Conservation (phyloP, 2,888 invertebrate species). For the Xanthorhoe designata region DNA sequence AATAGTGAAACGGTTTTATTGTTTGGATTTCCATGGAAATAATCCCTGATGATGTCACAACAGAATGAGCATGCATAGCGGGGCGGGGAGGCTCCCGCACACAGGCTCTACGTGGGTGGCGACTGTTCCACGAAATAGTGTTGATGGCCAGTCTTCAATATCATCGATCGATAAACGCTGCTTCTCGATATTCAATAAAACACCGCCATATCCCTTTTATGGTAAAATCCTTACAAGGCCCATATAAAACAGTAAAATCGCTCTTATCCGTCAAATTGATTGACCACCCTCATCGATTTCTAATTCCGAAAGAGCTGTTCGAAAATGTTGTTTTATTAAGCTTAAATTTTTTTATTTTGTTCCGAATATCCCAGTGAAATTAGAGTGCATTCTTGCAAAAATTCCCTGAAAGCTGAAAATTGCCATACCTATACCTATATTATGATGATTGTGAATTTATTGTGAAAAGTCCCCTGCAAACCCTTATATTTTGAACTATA, state of each 20-base stretch:
- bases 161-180: conserved; percentile 63
- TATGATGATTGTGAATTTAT: no score
- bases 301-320: neutral
- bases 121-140: conserved; percentile 77
- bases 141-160: conserved; percentile 64
- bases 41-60: conserved; percentile 56
- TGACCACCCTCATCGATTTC: conserved; percentile 42
- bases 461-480: no score
- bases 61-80: conserved; percentile 56
- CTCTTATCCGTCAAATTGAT: conserved; percentile 36
- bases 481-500: no score
- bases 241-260: conserved; percentile 44
- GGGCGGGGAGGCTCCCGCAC: conserved; percentile 53
- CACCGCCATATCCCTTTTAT: conserved; percentile 39
- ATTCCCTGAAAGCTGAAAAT: no score
- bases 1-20: conserved; percentile 31
- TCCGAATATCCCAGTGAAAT: no score
- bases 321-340: neutral
- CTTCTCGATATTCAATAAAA: conserved; percentile 60
- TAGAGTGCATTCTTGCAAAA: no score
- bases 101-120: conserved; percentile 77
- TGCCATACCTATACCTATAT: no score
- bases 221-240: conserved; percentile 40
- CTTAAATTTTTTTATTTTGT: neutral
- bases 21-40: conserved; percentile 36